A percentile compares a stretch with the other conserved stretches of the same genome.
These are phyloP conservation scores for Micoletzkya japonica DNA, from an alignment of 2,888 invertebrate genomes.

Conservation along the genomic window DNA sequence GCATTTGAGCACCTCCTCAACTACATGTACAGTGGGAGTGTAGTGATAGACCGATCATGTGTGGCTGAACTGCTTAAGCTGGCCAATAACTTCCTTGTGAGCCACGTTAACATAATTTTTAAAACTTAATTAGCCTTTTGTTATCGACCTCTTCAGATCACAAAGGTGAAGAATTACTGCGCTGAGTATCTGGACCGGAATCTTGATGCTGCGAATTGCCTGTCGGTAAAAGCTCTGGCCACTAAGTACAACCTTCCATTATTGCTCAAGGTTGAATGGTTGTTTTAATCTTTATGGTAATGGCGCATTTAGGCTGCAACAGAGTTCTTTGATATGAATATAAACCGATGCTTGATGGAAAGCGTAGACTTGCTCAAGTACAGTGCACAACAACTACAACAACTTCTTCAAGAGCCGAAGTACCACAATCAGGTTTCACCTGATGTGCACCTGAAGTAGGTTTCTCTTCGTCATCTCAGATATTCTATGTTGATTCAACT, in stretches of 20 bases:
- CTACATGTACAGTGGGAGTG: slow-evolving; percentile 74
- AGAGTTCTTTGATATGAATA: slow-evolving; percentile 58
- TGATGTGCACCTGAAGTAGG: slow-evolving; percentile 60
- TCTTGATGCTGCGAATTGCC: slow-evolving; percentile 72
- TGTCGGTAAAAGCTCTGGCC: slow-evolving; percentile 72
- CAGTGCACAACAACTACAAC: slow-evolving; percentile 67
- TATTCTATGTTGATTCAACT: neutral
- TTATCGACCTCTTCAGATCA: slow-evolving; percentile 53
- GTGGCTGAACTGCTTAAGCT: slow-evolving; percentile 72
- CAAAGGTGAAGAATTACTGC: slow-evolving; percentile 71
- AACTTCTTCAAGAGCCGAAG: slow-evolving; percentile 70
- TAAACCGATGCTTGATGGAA: slow-evolving; percentile 67
- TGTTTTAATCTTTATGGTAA: too few relatives aligned
- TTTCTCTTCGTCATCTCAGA: neutral
- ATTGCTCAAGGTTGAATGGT: slow-evolving; percentile 69
- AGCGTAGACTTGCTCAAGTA: slow-evolving; percentile 70
- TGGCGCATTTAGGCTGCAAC: slow-evolving; percentile 36
- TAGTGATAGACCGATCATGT: slow-evolving; percentile 71
- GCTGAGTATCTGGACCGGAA: slow-evolving; percentile 73
- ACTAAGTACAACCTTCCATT: slow-evolving; percentile 71
- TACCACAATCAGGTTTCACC: slow-evolving; percentile 59
- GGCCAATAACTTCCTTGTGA: slow-evolving; percentile 73
- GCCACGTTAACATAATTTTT: neutral
- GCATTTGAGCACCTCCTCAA: slow-evolving; percentile 72
- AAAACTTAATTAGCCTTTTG: neutral